These are phyloP conservation scores for Corvus hawaiiensis DNA, from an alignment of 2,113 vertebrate species.

Conservation along the genomic window DNA sequence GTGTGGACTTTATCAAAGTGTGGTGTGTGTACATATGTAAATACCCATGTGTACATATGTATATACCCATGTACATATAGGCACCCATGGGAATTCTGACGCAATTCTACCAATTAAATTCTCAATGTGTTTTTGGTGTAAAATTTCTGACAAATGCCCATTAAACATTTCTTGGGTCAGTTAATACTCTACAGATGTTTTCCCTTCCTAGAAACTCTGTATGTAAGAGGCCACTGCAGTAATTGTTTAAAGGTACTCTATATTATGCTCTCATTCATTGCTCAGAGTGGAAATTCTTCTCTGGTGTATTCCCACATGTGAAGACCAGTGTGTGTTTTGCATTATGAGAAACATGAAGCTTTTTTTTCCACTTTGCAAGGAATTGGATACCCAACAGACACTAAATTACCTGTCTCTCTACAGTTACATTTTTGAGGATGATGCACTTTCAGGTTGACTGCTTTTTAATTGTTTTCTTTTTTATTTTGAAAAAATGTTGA, in stretches of 20 bases:
- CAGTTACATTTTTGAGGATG: neutral
- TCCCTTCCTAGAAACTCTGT: conserved; percentile 16
- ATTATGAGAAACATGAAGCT: neutral
- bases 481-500: neutral
- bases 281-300: conserved; percentile 1
- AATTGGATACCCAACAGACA: neutral
- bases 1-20: neutral
- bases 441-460: neutral
- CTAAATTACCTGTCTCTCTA: neutral
- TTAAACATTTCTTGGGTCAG: neutral
- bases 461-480: neutral
- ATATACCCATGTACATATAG: neutral
- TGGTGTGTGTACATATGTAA: neutral
- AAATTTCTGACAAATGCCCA: neutral
- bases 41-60: neutral
- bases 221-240: neutral
- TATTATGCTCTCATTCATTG: neutral
- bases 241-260: conserved; percentile 23
- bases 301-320: conserved; percentile 2
- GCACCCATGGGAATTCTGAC: neutral
- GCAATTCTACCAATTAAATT: neutral
- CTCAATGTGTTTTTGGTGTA: neutral
- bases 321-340: conserved; percentile 8
- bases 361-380: neutral
- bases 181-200: conserved; percentile 48